Evolutionary conservation across 2,888 invertebrate species (phyloP), one percentile per base, ranked within the genome.

Genomic region (Apodemia mormo): DNA sequence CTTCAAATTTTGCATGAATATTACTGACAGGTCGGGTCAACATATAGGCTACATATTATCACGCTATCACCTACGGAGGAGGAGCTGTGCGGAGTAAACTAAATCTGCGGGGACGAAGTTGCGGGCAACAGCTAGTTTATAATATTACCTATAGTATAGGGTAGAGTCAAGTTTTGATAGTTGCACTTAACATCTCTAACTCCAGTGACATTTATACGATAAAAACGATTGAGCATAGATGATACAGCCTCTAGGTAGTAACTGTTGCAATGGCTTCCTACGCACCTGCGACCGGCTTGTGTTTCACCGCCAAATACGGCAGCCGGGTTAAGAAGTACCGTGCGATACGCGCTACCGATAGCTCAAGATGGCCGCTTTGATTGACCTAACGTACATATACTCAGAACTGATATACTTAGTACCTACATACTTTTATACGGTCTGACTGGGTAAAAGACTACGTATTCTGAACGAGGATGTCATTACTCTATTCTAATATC

Each of bases 321-420:
- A 30, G 58, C 12, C 12, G 29, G 33, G 58, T 12, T 33, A 12
- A 61, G 29, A 30, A 30, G 58, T 58, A 61, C 58, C 58, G 58
- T 61, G 58, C 58, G 33, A 61, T 61, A 61, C 58, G 58, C 58
- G 58, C 30, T 61, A 58, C 6, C 56, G 49, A 49, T 61, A 61
- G 10, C 58, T 30, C 30, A 61, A 61, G 12, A 61, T 61, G 58
- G 29, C 49, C 14, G 49, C 49, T 10, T 30, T 58, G 30, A 61
- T 61, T 61, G 58, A 61, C 58, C 58, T 61, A 14, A 49, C 49
- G 6, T 49, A 49, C 49, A 49, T 14, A 6, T 49, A 49, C 49
- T 10, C 45, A 45, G 45, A 49, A 49, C 14, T 49, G 49, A 49
- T 49, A 33, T 33, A 33, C 33, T 2, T 22, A 22, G 22, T 22